These are phyloP conservation scores for Meganola albula DNA, from an alignment of 2,888 invertebrate genomes.

Conservation along the genomic window DNA sequence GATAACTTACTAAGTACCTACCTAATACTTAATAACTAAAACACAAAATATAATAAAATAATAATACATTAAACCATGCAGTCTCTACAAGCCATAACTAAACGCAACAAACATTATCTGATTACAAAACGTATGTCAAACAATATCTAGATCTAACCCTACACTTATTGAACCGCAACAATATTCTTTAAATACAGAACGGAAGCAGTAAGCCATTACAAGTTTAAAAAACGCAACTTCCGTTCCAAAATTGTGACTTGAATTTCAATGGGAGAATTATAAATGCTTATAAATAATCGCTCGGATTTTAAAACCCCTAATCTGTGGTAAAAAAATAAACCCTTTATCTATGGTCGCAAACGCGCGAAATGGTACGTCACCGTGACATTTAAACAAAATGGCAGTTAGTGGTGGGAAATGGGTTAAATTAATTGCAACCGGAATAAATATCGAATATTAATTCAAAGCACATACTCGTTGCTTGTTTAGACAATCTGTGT, in stretches of 20 bases:
- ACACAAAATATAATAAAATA: too few species aligned
- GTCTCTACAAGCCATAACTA: too few species aligned
- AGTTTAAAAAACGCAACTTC: conserved; percentile 51
- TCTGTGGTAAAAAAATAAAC: conserved; percentile 33
- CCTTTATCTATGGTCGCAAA: conserved; percentile 58
- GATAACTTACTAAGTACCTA: too few species aligned
- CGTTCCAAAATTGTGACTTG: conserved; percentile 59
- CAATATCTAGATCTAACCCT: conserved; percentile 11
- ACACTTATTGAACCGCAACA: conserved; percentile 32
- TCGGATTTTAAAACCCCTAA: conserved; percentile 34
- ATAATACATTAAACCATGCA: too few species aligned
- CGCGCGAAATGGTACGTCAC: conserved; percentile 55
- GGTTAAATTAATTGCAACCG: too few species aligned
- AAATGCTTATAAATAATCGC: conserved; percentile 47
- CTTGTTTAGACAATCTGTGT: conserved; percentile 1
- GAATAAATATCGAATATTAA: too few species aligned
- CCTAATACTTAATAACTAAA: too few species aligned
- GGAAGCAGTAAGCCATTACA: conserved; percentile 57
- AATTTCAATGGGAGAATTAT: conserved; percentile 63
- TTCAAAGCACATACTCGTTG: conserved; percentile 13
- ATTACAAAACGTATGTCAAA: conserved; percentile 4
- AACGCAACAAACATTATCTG: conserved; percentile 8
- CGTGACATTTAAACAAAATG: conserved; percentile 55
- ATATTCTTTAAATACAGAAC: conserved; percentile 38
- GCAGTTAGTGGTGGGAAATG: conserved; percentile 26